Evolutionary conservation across 23 tunicate genomes (phyloP).

Genomic region (Clavelina lepadiformis): DNA sequence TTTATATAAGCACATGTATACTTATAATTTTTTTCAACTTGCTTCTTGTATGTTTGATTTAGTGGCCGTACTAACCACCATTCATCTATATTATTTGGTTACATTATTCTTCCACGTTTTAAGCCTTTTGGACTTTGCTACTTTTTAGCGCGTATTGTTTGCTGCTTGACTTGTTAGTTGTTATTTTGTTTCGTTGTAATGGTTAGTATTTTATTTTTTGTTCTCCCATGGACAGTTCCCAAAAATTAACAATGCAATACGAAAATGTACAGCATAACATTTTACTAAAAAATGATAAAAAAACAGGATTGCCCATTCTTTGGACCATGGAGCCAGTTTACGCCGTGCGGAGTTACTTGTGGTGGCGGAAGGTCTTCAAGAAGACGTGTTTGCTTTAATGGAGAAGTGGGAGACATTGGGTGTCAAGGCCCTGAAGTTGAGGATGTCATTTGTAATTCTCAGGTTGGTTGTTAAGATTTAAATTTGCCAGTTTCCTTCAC

Average conservation of each 20-base stretch:
- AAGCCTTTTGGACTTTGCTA: no score
- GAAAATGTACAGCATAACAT: neutral
- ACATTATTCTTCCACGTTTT: neutral
- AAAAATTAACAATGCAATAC: neutral
- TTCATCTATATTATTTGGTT: neutral
- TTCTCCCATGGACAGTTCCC: conserved; percentile 5
- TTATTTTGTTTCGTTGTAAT: neutral
- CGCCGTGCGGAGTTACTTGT: conserved; percentile 19
- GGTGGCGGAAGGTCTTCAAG: conserved; percentile 35
- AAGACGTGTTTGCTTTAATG: conserved; percentile 25
- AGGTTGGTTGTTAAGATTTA: conserved; percentile 9
- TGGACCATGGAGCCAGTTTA: conserved; percentile 12
- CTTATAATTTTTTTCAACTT: neutral
- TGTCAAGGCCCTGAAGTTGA: conserved; percentile 40
- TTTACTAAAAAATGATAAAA: neutral
- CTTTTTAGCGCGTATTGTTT: no score
- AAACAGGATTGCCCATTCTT: conserved; percentile 35
- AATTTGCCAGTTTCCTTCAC: neutral
- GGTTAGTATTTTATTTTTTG: conserved; percentile 5
- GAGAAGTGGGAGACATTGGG: conserved; percentile 31
- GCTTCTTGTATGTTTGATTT: neutral
- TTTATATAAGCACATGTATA: neutral
- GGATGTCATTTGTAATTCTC: conserved; percentile 7
- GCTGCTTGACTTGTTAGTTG: no score
- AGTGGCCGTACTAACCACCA: neutral